These are phyloP conservation scores for Epinephelus coioides DNA, from an alignment of 2,797 vertebrate genomes.

Conservation along the genomic window DNA sequence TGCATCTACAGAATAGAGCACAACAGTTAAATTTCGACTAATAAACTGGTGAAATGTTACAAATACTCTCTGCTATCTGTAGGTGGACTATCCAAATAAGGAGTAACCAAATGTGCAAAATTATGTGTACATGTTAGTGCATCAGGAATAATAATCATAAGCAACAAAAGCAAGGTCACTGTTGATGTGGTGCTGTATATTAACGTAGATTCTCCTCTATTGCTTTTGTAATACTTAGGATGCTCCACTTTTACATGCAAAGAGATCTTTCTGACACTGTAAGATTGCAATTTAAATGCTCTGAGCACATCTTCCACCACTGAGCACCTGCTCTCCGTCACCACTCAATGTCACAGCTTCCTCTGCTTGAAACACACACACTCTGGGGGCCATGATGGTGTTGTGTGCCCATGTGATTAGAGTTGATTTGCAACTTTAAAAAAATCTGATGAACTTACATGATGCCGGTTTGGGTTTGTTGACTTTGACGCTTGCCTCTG, in stretches of 20 bases:
- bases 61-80: too few relatives aligned
- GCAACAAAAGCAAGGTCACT: neutral
- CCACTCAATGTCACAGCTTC: constrained; percentile 33
- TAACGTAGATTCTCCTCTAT: rapidly evolving
- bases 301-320: too few relatives aligned
- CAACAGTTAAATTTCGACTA: too few relatives aligned
- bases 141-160: neutral
- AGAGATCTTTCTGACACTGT: neutral
- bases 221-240: too few relatives aligned
- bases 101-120: neutral
- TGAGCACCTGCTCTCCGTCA: neutral
- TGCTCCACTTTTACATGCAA: neutral
- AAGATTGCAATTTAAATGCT: neutral
- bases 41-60: too few relatives aligned
- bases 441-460: constrained; percentile 57
- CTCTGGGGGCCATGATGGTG: too few relatives aligned
- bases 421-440: neutral
- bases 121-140: too few relatives aligned
- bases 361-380: neutral
- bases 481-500: constrained; percentile 88
- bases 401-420: rapidly evolving
- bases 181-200: neutral
- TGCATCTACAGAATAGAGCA: too few relatives aligned
- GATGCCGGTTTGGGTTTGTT: constrained; percentile 66
- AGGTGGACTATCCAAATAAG: too few relatives aligned